Base-by-base conservation (phyloP, 2,113 vertebrate genomes). In the Solea senegalensis region DNA sequence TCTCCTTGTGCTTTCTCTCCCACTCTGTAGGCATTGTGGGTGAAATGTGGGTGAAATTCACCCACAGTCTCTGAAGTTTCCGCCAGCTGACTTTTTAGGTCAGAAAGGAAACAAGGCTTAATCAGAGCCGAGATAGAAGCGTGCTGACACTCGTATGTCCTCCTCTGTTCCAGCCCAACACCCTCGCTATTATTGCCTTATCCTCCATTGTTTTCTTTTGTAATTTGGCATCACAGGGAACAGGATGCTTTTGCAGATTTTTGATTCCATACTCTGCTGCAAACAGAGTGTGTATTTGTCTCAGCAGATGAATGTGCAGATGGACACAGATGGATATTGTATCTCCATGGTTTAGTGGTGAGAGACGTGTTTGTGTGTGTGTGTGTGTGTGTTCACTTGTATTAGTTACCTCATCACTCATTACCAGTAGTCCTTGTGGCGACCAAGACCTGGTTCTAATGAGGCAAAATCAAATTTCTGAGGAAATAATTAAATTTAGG, bases 21-120 rank as follows among this genome's bases (percentile, higher is more conserved):
- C 71, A 70, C 68, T 72, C 74, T 70, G 63, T 76, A 71, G 77
- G 76, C 71, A 70, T 61, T 1, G 56, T n/a, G n/a, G n/a, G n/a
- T n/a, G n/a, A 59, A 72, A 68, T 71, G 71, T 72, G 75, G 69
- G 64, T 63, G 70, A 87, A 84, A 86, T 70, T 87, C 81, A 80
- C 77, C 78, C 68, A 73, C 78, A 60, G 79, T 70, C 80, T 91
- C 84, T 86, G 83, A 88, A 86, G 88, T 89, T 90, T 90, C 81
- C 80, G 63, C 78, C 83, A 83, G 80, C 88, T 91, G 86, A 92
- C 83, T 91, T 90, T 92, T 88, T 87, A 90, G 91, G 87, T 92
- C 89, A 92, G 82, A 81, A 78, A 78, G 76, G 85, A 1, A 85
- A 85, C 84, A 69, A 70, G 81, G 81, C 86, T 89, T 90, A 90